Percentiles rank a stretch among this genome's conserved stretches.
Conservation (phyloP, 2,797 vertebrate genomes). For the Galagoides demidoff region DNA sequence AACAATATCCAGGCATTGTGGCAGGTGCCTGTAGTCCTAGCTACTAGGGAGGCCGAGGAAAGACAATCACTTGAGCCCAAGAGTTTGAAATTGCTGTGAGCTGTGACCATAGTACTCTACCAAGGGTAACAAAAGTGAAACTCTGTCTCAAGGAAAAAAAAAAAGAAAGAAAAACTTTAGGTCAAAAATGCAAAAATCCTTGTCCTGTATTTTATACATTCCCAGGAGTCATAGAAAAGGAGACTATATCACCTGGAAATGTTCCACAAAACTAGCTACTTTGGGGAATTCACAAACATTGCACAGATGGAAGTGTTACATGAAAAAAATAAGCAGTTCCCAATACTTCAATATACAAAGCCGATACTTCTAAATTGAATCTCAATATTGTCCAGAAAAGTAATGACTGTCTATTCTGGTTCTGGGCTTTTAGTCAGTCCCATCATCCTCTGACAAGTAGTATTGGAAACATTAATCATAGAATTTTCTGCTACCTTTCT, state of each 20-base stretch:
- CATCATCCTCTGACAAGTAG: not conserved
- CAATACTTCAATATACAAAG: slow-evolving; percentile 23
- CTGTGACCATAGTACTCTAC: no score
- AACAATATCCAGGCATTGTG: no score
- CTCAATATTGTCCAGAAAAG: not conserved
- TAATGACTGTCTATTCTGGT: not conserved
- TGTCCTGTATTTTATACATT: slow-evolving; percentile 46
- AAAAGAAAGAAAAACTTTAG: not conserved
- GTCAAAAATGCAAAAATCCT: slow-evolving; percentile 16
- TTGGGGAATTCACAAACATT: slow-evolving; percentile 18
- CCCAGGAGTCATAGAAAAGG: slow-evolving; percentile 5
- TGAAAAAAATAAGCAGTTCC: not conserved
- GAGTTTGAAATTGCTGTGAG: no score
- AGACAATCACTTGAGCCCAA: no score
- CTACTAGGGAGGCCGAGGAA: no score
- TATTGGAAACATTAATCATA: not conserved
- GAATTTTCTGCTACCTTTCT: not conserved
- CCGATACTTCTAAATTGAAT: slow-evolving; percentile 1
- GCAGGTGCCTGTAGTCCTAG: no score
- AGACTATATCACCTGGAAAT: slow-evolving; percentile 42
- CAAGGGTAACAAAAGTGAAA: no score
- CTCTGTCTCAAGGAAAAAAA: no score
- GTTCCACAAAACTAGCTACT: slow-evolving; percentile 30
- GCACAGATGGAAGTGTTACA: slow-evolving; percentile 28
- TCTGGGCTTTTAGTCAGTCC: not conserved